Base-by-base conservation (phyloP, 2,888 invertebrate species). In the Drosophila barbarae region DNA sequence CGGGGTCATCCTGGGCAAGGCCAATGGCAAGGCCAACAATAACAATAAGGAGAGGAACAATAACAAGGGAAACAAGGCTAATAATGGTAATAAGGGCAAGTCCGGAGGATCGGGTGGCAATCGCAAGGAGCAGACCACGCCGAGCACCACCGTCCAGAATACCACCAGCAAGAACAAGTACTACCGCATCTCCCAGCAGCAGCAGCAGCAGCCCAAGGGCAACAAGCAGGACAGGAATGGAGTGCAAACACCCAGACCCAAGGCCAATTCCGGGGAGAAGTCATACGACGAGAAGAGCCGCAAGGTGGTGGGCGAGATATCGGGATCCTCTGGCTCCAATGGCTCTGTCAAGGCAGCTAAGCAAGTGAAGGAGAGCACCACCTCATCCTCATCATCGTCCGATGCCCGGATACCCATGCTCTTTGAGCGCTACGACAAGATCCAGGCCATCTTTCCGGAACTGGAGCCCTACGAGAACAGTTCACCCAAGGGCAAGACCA, bases 401-500 rank as follows among this genome's bases (percentile, higher is more conserved):
- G 90, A 90, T 68, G 88, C 89, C 53, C 92, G 93, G 87, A 93
- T 94, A 88, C 93, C 93, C 21, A 92, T 92, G 77, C 90, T 94
- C 59, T 94, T 94, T 89, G 93, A 93, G 87, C 92, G 93, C 80
- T 94, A 94, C 87, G 92, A 93, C 74, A 94, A 94, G 90, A 93
- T 94, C 72, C 94, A 94, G 87, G 92, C 94, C 80, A 94, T 95
- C 75, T 95, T 94, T 88, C 95, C 95, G 4, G 93, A 94, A 69
- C 90, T 92, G 83, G 91, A 92, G 74, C 92, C 92, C 5, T 90
- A 90, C 69, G 87, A 87, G 35, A 60, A 39, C 38, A 63, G 34
- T 32, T 44, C 63, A 26, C 72, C 76, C 26, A 73, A 61, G 71
- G 70, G 67, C 4, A 75, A 57, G 5, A 30, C 64, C 10, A 83